These are phyloP conservation scores for Charadrius vociferus DNA, from an alignment of 2,113 vertebrate genomes.

Conservation along the genomic window DNA sequence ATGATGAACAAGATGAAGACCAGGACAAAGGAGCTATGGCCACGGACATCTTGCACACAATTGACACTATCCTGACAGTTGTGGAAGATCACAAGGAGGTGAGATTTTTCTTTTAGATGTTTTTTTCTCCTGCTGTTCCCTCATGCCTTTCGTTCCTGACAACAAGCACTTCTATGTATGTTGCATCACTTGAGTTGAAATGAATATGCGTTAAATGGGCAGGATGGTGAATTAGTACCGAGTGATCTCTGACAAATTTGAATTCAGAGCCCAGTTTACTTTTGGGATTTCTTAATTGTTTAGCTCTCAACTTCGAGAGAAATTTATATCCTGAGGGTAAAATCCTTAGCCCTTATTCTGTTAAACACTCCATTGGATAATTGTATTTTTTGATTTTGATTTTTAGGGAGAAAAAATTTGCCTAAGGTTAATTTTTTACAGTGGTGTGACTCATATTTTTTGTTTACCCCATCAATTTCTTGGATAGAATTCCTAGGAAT, in stretches of 20 bases:
- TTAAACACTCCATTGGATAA: neutral
- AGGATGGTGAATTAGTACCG: neutral
- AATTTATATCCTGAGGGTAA: neutral
- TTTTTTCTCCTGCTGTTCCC: neutral
- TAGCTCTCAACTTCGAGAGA: neutral
- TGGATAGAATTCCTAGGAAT: neutral
- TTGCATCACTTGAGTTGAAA: neutral
- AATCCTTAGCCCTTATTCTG: neutral
- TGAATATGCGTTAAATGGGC: neutral
- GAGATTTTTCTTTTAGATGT: neutral
- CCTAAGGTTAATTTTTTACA: neutral
- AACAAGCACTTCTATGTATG: neutral
- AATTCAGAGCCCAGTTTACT: neutral
- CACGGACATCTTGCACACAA: constrained; percentile 93
- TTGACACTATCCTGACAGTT: constrained; percentile 94
- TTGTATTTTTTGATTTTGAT: no score
- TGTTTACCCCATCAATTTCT: neutral
- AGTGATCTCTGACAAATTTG: neutral
- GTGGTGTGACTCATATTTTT: neutral
- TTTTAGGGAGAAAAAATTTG: neutral
- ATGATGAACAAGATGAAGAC: constrained; percentile 94
- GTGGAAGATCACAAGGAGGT: constrained; percentile 98
- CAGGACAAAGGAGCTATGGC: constrained; percentile 98
- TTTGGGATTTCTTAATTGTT: neutral
- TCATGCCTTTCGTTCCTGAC: neutral